These are phyloP conservation scores for Leptopilina myrica DNA, from an alignment of 2,888 invertebrate genomes.

Conservation along the genomic window DNA sequence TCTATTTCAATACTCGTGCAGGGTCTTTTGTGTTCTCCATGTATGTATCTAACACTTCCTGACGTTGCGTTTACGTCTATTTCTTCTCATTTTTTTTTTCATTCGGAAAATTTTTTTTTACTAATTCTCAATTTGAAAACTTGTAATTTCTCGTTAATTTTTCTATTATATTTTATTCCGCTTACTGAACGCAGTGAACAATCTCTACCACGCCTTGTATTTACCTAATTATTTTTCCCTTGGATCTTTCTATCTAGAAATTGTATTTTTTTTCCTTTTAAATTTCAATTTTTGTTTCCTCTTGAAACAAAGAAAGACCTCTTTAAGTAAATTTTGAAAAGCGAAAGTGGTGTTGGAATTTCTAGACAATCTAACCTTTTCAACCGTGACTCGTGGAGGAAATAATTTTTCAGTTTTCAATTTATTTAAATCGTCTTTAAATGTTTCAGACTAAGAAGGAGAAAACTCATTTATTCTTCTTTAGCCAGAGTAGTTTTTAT, in stretches of 20 bases:
- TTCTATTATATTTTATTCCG: background rate
- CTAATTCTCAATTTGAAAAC: background rate
- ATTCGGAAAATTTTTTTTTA: background rate
- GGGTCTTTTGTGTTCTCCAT: background rate
- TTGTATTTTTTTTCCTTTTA: background rate
- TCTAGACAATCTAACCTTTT: background rate
- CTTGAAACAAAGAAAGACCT: background rate
- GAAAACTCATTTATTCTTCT: no score
- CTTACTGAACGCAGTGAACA: background rate
- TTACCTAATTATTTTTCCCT: conserved; percentile 2
- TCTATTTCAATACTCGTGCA: background rate
- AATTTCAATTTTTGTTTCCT: background rate
- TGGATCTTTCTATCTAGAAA: background rate
- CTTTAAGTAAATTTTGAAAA: no score
- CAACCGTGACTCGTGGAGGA: background rate
- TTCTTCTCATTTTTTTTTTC: background rate
- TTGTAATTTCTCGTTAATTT: background rate
- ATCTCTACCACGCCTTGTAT: conserved; percentile 15
- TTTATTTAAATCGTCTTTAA: no score
- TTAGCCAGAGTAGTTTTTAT: no score
- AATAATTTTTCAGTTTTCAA: background rate
- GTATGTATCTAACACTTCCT: background rate
- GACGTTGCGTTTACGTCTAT: conserved; percentile 6
- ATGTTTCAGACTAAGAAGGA: no score
- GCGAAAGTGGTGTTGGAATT: background rate